phyloP scores from a whole-genome alignment of 2,888 invertebrate genomes.

The Xanthorhoe spadicearia region DNA sequence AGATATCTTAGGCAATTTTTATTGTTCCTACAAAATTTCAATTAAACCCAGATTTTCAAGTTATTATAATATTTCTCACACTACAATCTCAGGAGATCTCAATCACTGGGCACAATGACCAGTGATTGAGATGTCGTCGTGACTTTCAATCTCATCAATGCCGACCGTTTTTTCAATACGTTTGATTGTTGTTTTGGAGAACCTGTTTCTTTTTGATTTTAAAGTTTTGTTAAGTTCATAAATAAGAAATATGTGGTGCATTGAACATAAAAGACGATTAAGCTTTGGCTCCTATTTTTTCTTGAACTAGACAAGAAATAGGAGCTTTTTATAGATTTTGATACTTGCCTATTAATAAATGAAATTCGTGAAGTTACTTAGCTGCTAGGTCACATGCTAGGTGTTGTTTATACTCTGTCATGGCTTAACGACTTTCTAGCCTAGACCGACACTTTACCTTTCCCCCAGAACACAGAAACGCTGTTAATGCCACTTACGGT shows the following conservation, averaged over 20 bases:
- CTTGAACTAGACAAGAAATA: neutral
- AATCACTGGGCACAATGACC: slow-evolving; percentile 26
- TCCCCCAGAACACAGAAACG: too few relatives aligned
- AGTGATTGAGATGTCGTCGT: slow-evolving; percentile 37
- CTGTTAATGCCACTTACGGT: too few relatives aligned
- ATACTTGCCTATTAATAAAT: too few relatives aligned
- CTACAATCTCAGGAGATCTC: slow-evolving; percentile 8
- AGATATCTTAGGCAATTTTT: too few relatives aligned
- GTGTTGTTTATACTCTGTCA: too few relatives aligned
- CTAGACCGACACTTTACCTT: too few relatives aligned
- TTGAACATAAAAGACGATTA: neutral
- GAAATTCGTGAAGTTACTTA: too few relatives aligned
- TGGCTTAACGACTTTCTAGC: too few relatives aligned
- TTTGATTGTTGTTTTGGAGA: slow-evolving; percentile 12
- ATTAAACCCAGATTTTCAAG: too few relatives aligned
- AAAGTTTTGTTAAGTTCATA: neutral
- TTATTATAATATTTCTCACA: neutral
- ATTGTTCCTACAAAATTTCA: too few relatives aligned
- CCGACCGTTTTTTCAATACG: slow-evolving; percentile 17
- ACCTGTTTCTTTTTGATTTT: slow-evolving; percentile 1
- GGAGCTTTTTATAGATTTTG: neutral
- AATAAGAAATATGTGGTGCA: neutral
- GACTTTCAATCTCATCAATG: slow-evolving; percentile 31
- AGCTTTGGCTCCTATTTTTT: neutral
- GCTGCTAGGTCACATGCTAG: too few relatives aligned